phyloP scores from a whole-genome alignment of 2,797 vertebrate genomes.

The Tympanoctomys barrerae region DNA sequence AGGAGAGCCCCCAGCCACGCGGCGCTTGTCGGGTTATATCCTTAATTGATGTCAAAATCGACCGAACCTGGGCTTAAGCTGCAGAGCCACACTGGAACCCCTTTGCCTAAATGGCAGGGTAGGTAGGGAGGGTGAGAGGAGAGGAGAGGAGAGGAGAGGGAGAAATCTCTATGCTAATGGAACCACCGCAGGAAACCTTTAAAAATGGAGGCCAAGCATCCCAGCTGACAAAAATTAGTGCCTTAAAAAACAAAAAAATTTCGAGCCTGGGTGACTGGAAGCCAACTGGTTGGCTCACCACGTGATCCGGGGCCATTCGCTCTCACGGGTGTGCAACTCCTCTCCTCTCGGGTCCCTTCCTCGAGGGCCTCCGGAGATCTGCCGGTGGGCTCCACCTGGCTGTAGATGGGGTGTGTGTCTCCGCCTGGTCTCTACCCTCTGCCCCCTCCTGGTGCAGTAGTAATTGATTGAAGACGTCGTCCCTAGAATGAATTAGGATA shows the following conservation, averaged over 20 bases:
- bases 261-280: conserved; percentile 5
- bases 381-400: neutral
- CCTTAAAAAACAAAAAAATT: neutral
- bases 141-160: neutral
- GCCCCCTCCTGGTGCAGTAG: neutral
- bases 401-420: neutral
- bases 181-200: conserved; percentile 78
- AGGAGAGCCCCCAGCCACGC: conserved; percentile 59
- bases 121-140: neutral
- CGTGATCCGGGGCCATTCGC: conserved; percentile 64
- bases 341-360: neutral
- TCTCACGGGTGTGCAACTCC: neutral
- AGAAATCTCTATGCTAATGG: conserved; percentile 83
- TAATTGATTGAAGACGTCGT: neutral
- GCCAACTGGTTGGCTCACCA: neutral
- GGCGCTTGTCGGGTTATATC: conserved; percentile 72
- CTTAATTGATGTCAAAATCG: conserved; percentile 77
- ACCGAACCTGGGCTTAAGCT: conserved; percentile 49
- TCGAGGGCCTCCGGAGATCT: neutral
- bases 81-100: conserved; percentile 70
- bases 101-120: conserved; percentile 71
- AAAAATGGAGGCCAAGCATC: conserved; percentile 83
- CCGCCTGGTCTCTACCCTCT: neutral
- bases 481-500: conserved; percentile 67
- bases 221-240: conserved; percentile 77